Evolutionary conservation across 1,140 invertebrate genomes (phyloP), one percentile per base, ranked within the genome.

Genomic region (Hypsibius dujardini): DNA sequence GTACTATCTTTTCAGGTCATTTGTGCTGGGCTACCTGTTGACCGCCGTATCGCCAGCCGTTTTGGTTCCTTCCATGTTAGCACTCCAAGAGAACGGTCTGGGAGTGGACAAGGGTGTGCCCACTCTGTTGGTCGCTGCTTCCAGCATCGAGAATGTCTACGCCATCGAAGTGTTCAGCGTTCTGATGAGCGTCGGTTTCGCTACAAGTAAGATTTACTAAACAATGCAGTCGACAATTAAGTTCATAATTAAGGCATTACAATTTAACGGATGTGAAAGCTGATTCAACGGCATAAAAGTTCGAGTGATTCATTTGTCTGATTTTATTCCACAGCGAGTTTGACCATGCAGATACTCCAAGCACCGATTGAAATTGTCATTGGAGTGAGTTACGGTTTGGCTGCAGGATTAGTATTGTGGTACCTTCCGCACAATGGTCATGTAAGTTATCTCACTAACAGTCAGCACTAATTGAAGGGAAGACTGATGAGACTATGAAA

Each of bases 101-200:
- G 94, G 93, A 1, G 86, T 92, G 2, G 87, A 88, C 47, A 94
- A 95, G 83, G 93, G 93, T 1, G 92, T 98, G 70, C 92, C 93
- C 0, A 95, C 92, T 0, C 81, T 96, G n/a, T 88, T 95, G 59
- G 90, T 97, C 59, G 93, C 93, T 0, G 90, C 92, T 1, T 84
- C 88, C 15, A 93, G 90, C 70, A 86, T 98, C 47, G 88, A 90
- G 79, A 87, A 90, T 79, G 85, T 90, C 45, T 78, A 88, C 12
- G 86, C 87, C 67, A 88, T 90, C 45, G 92, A 90, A 46, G 86
- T 90, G 28, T 96, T 92, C 77, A 90, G 91, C 62, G 89, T 93
- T 70, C 82, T 90, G 45, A 83, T 87, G 69, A 88, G 89, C 70
- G 83, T 91, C 28, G 87, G 90, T 83, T 90, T 93, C 77, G 86